Evolutionary conservation across 2,888 invertebrate species (phyloP).

Genomic region (Meteorus cinctellus): DNA sequence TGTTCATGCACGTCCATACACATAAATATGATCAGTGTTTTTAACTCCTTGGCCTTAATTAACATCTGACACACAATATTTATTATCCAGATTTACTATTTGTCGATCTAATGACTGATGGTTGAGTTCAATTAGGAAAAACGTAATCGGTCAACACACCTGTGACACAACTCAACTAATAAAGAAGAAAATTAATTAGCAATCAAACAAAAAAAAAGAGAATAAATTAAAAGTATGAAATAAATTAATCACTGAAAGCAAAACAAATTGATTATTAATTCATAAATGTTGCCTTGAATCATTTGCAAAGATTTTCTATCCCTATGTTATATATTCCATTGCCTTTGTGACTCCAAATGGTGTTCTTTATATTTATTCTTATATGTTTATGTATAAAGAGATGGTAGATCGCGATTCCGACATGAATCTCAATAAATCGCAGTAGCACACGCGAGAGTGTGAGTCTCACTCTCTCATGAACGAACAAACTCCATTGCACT

Average conservation of each 20-base stretch:
- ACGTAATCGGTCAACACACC: neutral
- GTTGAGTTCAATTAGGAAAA: neutral
- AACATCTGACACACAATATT: slow-evolving; percentile 64
- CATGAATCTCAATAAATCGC: slow-evolving; percentile 31
- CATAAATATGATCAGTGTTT: slow-evolving; percentile 55
- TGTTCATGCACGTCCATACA: slow-evolving; percentile 1
- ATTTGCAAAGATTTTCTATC: neutral
- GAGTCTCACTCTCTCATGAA: neutral
- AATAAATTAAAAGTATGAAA: neutral
- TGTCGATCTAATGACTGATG: slow-evolving; percentile 51
- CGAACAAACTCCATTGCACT: slow-evolving; percentile 25
- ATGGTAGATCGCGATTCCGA: neutral
- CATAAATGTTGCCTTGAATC: slow-evolving; percentile 1
- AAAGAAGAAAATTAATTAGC: neutral
- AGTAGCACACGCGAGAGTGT: slow-evolving; percentile 28
- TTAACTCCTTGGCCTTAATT: slow-evolving; percentile 71
- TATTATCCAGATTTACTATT: slow-evolving; percentile 46
- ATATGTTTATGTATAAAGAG: neutral
- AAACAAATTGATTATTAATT: slow-evolving; percentile 16
- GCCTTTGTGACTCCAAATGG: neutral
- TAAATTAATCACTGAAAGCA: neutral
- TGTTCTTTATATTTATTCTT: neutral
- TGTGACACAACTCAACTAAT: neutral
- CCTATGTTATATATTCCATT: neutral
- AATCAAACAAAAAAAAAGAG: neutral